Evolutionary conservation across 2,888 invertebrate species (phyloP).

Genomic region (Cheilosia variabilis): DNA sequence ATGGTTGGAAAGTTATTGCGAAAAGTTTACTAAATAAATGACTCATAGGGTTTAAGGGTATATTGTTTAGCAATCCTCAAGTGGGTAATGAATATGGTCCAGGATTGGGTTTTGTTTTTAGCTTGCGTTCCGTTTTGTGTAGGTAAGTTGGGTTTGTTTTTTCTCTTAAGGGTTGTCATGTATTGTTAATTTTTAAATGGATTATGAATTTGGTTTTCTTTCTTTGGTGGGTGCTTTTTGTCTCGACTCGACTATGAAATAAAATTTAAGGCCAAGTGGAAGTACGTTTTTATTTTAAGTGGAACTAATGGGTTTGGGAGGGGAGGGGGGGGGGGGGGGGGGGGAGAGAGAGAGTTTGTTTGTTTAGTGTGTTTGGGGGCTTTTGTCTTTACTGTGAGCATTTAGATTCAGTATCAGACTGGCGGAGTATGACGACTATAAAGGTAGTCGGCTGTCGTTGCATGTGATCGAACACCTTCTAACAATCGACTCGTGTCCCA

Average conservation of each 20-base stretch:
- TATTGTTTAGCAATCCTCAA: conserved; percentile 72
- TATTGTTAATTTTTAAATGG: conserved; percentile 72
- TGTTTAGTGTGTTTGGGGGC: not conserved
- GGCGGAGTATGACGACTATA: too few species aligned
- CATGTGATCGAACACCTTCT: too few species aligned
- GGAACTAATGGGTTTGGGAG: conserved; percentile 20
- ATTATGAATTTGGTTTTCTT: conserved; percentile 67
- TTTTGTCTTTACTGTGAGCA: too few species aligned
- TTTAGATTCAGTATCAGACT: too few species aligned
- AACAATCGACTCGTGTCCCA: too few species aligned
- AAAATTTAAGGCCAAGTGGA: not conserved
- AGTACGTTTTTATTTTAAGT: conserved; percentile 10
- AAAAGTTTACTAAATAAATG: conserved; percentile 73
- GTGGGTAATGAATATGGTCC: conserved; percentile 64
- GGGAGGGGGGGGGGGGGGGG: not conserved
- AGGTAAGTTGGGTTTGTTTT: not conserved
- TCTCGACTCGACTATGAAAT: not conserved
- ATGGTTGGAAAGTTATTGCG: conserved; percentile 26
- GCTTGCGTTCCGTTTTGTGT: not conserved
- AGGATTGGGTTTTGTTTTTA: conserved; percentile 29
- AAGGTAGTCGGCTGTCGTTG: too few species aligned
- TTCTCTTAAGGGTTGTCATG: conserved; percentile 4
- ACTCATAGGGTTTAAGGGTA: conserved; percentile 67
- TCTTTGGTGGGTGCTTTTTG: conserved; percentile 4
- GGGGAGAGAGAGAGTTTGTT: not conserved